Evolutionary conservation across 2,113 vertebrate species (phyloP).

Genomic region (Todiramphus chloris): DNA sequence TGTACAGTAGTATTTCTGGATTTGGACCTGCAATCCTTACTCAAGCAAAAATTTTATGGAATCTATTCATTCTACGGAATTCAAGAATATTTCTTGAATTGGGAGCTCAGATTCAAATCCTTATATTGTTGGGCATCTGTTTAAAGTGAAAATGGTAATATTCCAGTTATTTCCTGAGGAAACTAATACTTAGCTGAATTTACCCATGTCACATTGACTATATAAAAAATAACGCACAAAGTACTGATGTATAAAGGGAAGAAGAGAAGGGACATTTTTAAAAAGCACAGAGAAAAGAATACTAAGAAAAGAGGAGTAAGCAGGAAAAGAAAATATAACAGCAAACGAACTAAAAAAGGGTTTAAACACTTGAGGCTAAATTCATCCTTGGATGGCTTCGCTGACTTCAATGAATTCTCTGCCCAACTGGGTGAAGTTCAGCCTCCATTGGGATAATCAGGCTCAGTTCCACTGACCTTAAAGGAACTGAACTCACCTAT

Average conservation of each 20-base stretch:
- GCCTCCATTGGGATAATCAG: background rate
- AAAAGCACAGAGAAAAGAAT: constrained; percentile 56
- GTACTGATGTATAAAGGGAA: constrained; percentile 33
- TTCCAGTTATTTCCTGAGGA: constrained; percentile 70
- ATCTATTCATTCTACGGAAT: constrained; percentile 23
- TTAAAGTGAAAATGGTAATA: constrained; percentile 68
- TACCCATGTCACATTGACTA: constrained; percentile 70
- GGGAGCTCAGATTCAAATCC: constrained; percentile 45
- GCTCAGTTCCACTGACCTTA: constrained; percentile 24
- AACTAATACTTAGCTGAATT: constrained; percentile 65
- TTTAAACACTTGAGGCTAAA: constrained; percentile 36
- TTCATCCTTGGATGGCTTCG: constrained; percentile 44
- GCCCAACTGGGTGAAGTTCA: constrained; percentile 42
- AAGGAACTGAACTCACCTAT: constrained; percentile 22
- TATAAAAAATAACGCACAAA: constrained; percentile 67
- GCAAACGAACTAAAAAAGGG: background rate
- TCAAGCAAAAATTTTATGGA: constrained; percentile 55
- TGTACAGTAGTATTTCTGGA: constrained; percentile 33
- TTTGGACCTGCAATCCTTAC: constrained; percentile 46
- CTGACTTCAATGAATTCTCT: constrained; percentile 45
- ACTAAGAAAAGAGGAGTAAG: constrained; percentile 33
- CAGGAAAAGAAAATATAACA: constrained; percentile 19
- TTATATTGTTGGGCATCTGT: constrained; percentile 62
- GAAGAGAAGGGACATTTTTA: constrained; percentile 18
- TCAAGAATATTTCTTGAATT: constrained; percentile 45